These are phyloP conservation scores for Periplaneta americana DNA, from an alignment of 1,140 invertebrate genomes.

Conservation along the genomic window DNA sequence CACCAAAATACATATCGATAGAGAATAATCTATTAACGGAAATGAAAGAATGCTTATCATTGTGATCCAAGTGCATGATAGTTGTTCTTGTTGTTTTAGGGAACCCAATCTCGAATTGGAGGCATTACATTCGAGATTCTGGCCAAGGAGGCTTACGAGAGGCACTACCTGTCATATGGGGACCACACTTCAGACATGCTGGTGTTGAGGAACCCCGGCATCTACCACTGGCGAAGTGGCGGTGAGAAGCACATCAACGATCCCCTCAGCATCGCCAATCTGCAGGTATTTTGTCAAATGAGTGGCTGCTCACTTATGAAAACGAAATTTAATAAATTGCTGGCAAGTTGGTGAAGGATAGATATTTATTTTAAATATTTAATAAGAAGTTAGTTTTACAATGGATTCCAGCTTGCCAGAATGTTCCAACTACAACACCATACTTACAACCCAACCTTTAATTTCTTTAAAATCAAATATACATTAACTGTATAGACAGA, in stretches of 20 bases:
- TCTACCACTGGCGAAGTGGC: conserved; percentile 93
- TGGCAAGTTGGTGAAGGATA: too few species aligned
- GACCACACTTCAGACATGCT: conserved; percentile 63
- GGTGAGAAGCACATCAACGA: conserved; percentile 99
- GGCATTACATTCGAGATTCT: conserved; percentile 88
- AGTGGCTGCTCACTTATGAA: too few species aligned
- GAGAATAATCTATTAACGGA: too few species aligned
- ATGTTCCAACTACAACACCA: too few species aligned
- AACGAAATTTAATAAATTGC: too few species aligned
- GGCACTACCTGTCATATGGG: conserved; percentile 77
- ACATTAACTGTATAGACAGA: too few species aligned
- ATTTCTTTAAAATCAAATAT: too few species aligned
- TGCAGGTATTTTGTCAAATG: conserved; percentile 50
- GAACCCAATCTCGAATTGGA: conserved; percentile 91
- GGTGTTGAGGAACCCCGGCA: conserved; percentile 88
- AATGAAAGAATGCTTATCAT: neutral
- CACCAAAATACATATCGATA: too few species aligned
- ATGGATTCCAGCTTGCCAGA: too few species aligned
- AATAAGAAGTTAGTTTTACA: too few species aligned
- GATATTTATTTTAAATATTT: too few species aligned
- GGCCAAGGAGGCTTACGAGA: conserved; percentile 79
- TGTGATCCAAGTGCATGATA: neutral
- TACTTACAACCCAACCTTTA: too few species aligned
- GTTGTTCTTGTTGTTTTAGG: conserved; percentile 33
- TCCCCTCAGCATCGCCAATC: conserved; percentile 84